Evolutionary conservation across 2,888 invertebrate species (phyloP), one percentile per base, ranked within the genome.

Genomic region (Dolichopus griseipennis): DNA sequence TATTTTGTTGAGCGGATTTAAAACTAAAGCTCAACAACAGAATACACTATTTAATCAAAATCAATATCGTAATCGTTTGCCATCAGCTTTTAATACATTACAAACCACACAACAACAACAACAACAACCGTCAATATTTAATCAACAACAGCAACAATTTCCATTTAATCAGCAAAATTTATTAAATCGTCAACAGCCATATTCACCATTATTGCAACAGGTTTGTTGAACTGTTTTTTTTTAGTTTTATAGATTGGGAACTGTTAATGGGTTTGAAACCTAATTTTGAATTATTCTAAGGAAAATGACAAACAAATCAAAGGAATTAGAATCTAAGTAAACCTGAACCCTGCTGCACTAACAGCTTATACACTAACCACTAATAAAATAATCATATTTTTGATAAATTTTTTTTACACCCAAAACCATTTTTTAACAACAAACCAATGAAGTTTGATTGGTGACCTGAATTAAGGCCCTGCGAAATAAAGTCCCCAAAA

Each of bases 111-210:
- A 52, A 18, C 52, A 52, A n/a, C 43, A 9, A 43, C 43, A 43
- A 43, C 9, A n/a, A 33, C 15, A 18, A 10, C 2, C 27, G 7
- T 9, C 76, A 63, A 75, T 77, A 5, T 79, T 75, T 22, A 78
- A 77, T 66, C 77, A 74, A 69, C 75, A 75, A 62, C 76, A 73
- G 61, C 75, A 75, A 65, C 68, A 69, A 12, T 66, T 70, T 18
- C 70, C 73, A 72, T 21, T 72, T 72, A 65, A 73, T 52, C 52
- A 52, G 18, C 52, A 52, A 67, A 72, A 71, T 68, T 64, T 66
- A 61, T 74, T 73, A 18, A 73, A 74, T 68, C 76, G 75, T 61
- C 73, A 73, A 37, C 75, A 73, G 43, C 67, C 73, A 34, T 73
- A 73, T 69, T 70, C 66, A 61, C 64, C 71, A 70, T 20, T 74